Evolutionary conservation across 2,113 vertebrate genomes (phyloP), one percentile per base, ranked within the genome.

Genomic region (Piprites chloris): DNA sequence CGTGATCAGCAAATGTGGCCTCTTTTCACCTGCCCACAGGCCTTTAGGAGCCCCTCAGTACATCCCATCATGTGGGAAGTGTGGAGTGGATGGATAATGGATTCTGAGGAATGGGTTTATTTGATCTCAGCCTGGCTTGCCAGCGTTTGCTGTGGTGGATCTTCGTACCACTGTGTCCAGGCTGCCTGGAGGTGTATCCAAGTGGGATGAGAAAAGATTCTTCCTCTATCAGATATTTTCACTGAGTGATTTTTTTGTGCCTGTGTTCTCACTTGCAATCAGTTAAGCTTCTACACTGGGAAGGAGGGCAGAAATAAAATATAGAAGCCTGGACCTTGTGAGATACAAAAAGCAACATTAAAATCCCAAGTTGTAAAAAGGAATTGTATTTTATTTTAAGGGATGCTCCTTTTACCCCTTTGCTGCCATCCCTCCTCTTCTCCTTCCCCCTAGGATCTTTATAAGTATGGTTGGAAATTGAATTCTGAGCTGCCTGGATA

Each of bases 51-150:
- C 42, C 39, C 3, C 41, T 86, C 49, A 35, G 9, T 39, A 55
- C 12, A 5, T 49, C 28, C 76, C 4, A 0, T 68, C 2, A 32
- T 1, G 2, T 7, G 4, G 53, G n/a, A 56, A 20, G 39, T 26
- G 21, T 19, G 10, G 19, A 61, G 55, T 44, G 32, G 9, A 30
- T 79, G 50, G 32, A 7, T 15, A n/a, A 49, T 0, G 0, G 67
- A 53, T 33, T 11, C 42, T 37, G 28, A 72, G 61, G 39, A 56
- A 14, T 13, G 47, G 18, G 14, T 59, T 79, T 46, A 5, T 62
- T 80, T 56, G 16, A 42, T 16, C 49, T 61, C 53, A 55, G 49
- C 46, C n/a, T 80, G 23, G 30, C 39, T 65, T 62, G 42, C 16
- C 22, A 14, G 23, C 28, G 37, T 65, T 63, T n/a, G 6, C 39